These are phyloP conservation scores for Agrochola macilenta DNA, from an alignment of 2,888 invertebrate genomes.

Conservation along the genomic window DNA sequence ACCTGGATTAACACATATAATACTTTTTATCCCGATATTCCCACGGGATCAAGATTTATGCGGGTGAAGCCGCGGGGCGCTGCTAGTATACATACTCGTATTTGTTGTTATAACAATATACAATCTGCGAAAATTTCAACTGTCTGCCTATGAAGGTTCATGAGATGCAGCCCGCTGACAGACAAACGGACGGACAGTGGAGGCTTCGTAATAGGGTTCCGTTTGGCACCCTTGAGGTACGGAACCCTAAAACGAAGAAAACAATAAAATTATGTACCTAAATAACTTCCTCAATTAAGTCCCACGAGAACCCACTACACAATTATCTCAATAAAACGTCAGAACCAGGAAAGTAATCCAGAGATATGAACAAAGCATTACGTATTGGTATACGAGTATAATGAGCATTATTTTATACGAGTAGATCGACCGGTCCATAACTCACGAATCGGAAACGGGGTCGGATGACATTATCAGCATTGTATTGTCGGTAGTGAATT, in stretches of 20 bases:
- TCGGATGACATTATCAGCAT: slow-evolving; percentile 39
- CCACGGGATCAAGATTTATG: no score
- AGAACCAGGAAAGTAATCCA: slow-evolving; percentile 8
- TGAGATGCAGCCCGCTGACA: no score
- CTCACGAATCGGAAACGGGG: slow-evolving; percentile 44
- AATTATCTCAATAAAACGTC: slow-evolving; percentile 22
- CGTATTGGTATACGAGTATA: slow-evolving; percentile 6
- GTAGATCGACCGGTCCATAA: slow-evolving; percentile 35
- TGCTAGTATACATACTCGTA: no score
- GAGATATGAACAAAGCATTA: slow-evolving; percentile 18
- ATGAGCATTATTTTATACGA: slow-evolving; percentile 24
- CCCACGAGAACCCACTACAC: neutral
- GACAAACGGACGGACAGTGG: no score
- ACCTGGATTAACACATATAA: no score
- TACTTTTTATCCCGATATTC: no score
- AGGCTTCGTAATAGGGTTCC: no score
- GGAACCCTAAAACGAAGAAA: neutral
- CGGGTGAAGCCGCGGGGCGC: no score
- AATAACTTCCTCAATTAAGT: slow-evolving; percentile 22
- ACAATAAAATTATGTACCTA: neutral
- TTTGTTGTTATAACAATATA: no score
- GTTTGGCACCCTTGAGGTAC: no score
- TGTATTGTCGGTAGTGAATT: slow-evolving; percentile 17
- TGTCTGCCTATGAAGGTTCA: no score
- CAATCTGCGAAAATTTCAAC: no score